Conservation (phyloP, 2,113 vertebrate genomes). For the Ascaphus truei region DNA sequence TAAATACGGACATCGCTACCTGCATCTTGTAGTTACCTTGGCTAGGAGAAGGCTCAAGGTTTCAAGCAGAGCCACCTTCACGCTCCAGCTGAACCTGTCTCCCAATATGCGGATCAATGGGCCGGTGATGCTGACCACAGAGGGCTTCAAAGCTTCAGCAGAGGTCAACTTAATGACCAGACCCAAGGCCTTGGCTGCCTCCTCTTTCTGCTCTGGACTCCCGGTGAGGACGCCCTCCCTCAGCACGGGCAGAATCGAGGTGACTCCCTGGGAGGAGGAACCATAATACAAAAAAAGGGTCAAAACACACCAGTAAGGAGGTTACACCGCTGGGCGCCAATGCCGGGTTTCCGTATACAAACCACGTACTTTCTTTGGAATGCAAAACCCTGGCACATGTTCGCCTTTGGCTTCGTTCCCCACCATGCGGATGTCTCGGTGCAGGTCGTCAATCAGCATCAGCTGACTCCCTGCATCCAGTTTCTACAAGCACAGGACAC, state of each 20-base stretch:
- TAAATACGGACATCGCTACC: no score
- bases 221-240: slow-evolving; percentile 93
- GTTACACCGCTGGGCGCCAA: not conserved
- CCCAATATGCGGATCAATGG: slow-evolving; percentile 95
- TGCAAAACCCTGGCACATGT: slow-evolving; percentile 91
- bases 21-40: slow-evolving; percentile 68
- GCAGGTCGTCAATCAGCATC: slow-evolving; percentile 89
- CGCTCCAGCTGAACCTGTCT: slow-evolving; percentile 90
- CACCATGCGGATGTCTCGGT: slow-evolving; percentile 83
- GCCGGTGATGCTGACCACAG: slow-evolving; percentile 93
- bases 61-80: slow-evolving; percentile 92
- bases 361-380: slow-evolving; percentile 93
- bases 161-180: slow-evolving; percentile 91
- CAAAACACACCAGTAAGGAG: not conserved
- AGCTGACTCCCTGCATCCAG: slow-evolving; percentile 92
- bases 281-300: not conserved
- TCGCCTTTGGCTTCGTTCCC: slow-evolving; percentile 85
- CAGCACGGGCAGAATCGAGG: slow-evolving; percentile 90
- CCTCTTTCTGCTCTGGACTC: slow-evolving; percentile 94
- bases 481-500: slow-evolving; percentile 72
- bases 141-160: slow-evolving; percentile 88
- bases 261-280: slow-evolving; percentile 79
- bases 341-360: no score
- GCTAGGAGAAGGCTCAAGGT: slow-evolving; percentile 88
- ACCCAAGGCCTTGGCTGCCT: slow-evolving; percentile 90